Evolutionary conservation across 2,888 invertebrate genomes (phyloP).

Genomic region (Scotopteryx bipunctaria): DNA sequence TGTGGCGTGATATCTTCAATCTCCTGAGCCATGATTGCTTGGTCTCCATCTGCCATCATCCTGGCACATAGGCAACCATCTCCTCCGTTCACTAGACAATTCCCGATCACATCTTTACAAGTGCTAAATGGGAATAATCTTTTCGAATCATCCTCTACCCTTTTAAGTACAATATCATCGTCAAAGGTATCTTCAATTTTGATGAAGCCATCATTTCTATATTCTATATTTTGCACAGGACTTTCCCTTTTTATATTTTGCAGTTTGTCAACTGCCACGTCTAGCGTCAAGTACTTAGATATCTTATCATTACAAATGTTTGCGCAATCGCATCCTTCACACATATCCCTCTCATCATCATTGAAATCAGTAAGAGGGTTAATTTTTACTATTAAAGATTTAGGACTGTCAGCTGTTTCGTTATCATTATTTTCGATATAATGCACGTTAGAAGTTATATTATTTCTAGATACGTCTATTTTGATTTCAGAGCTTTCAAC

Average conservation of each 20-base stretch:
- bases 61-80: constrained; percentile 73
- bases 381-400: constrained; percentile 7
- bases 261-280: neutral
- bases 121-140: constrained; percentile 57
- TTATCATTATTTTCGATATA: neutral
- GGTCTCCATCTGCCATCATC: constrained; percentile 66
- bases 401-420: neutral
- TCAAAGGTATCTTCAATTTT: constrained; percentile 65
- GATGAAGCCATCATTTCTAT: constrained; percentile 59
- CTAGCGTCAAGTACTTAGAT: constrained; percentile 10
- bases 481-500: constrained; percentile 2
- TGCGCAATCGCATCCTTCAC: constrained; percentile 55
- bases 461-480: neutral
- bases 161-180: constrained; percentile 44
- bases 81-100: constrained; percentile 70
- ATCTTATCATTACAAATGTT: constrained; percentile 35
- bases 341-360: constrained; percentile 31
- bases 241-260: constrained; percentile 14
- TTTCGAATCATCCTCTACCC: constrained; percentile 24
- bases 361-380: neutral
- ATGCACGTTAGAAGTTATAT: neutral
- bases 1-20: constrained; percentile 72
- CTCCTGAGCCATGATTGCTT: constrained; percentile 59
- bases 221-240: constrained; percentile 52
- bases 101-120: constrained; percentile 70